Evolutionary conservation across 1,140 invertebrate genomes (phyloP), one percentile per base, ranked within the genome.

Genomic region (Sinonovacula constricta): DNA sequence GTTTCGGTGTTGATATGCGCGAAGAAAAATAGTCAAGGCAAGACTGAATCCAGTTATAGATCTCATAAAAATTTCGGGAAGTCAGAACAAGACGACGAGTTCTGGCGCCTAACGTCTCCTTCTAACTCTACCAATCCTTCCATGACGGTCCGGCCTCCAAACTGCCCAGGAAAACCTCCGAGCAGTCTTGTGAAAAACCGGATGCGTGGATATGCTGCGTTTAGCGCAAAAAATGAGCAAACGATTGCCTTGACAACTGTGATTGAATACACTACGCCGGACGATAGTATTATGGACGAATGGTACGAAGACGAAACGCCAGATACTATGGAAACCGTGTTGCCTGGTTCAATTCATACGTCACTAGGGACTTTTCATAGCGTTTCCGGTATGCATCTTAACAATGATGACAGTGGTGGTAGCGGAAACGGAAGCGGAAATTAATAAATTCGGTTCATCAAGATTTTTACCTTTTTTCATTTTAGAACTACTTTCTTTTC

Each of bases 121-220:
- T 45, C n/a, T 5, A 36, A 33, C 39, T 18, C 7, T 45, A 7
- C 7, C n/a, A 70, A 70, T 24, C 31, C 57, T 3, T 59, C 51
- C 49, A 59, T 70, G 34, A 56, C 53, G 31, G 59, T 70, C 24
- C 15, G 24, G 28, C 51, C 68, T 28, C 68, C 68, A 59, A 59
- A 57, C n/a, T 70, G 68, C 34, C 68, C 68, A 3, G 68, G 68
- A 70, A 70, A 70, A 39, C 68, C 68, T 24, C 45, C 54, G 28
- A 30, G 59, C 24, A 30, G 34, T 26, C 2, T 68, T 12, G 45
- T 30, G 3, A 24, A 70, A 14, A 70, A 70, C 33, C 31, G 68
- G 24, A 31, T 70, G 22, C 30, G 68, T 3, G 68, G 68, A 3
- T 70, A 70, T 22, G 68, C 68, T 2, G 18, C 68, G 14, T 70